Conservation (phyloP, 2,888 invertebrate genomes). For the Cremastinae sp. region DNA sequence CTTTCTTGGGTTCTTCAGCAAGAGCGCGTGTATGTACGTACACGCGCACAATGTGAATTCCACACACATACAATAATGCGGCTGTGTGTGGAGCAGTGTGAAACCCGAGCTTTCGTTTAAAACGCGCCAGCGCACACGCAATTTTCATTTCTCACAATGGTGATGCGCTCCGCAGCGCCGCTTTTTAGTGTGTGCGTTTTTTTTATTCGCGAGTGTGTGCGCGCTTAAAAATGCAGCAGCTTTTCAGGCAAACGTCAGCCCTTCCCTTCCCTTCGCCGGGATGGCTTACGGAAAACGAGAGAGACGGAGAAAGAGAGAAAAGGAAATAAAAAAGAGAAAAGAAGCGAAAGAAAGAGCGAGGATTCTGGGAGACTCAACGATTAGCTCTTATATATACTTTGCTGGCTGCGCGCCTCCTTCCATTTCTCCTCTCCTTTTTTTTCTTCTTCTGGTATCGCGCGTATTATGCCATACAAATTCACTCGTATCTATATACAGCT, state of each 20-base stretch:
- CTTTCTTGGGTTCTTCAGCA: constrained; percentile 42
- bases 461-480: constrained; percentile 34
- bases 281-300: constrained; percentile 4
- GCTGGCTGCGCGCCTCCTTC: constrained; percentile 4
- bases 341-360: constrained; percentile 33
- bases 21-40: constrained; percentile 5
- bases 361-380: constrained; percentile 58
- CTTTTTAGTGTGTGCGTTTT: constrained; percentile 1
- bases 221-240: constrained; percentile 55
- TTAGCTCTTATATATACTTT: constrained; percentile 57
- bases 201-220: constrained; percentile 28
- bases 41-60: neutral
- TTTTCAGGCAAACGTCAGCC: constrained; percentile 56
- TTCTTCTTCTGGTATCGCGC: constrained; percentile 37
- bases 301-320: neutral
- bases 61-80: constrained; percentile 7
- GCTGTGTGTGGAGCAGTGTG: constrained; percentile 2
- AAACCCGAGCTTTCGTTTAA: constrained; percentile 40
- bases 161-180: neutral
- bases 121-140: constrained; percentile 46
- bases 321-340: constrained; percentile 11
- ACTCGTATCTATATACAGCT: neutral
- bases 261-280: constrained; percentile 29
- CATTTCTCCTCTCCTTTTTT: too few species aligned
- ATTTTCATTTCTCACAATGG: constrained; percentile 56